Base-by-base conservation (phyloP, 2,797 vertebrate species). In the Sphenodon punctatus region DNA sequence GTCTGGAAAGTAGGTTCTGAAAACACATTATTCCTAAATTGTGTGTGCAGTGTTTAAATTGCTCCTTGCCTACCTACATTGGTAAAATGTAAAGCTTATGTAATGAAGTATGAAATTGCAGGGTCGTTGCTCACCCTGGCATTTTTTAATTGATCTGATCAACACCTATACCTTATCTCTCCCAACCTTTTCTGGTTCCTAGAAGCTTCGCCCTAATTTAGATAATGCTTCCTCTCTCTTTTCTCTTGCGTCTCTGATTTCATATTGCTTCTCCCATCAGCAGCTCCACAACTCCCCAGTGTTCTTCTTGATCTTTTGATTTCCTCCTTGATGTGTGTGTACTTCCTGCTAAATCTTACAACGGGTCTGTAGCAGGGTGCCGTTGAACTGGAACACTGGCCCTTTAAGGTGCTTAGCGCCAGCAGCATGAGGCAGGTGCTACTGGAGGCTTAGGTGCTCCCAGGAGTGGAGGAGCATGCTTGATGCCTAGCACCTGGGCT, bases 41-140 rank as follows among this genome's bases (percentile, higher is more conserved):
- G 4, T 12, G 4, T 12, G 5, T 58, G 5, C 3, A 5, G 60
- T 66, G 1, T 27, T 77, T 61, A 38, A 85, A 48, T 49, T 38
- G 10, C 27, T 27, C 39, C 42, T 73, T 66, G 12, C 48, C 45
- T 78, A 2, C 65, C 72, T 70, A 55, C 27, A 16, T 46, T 55
- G 49, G 55, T 75, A 66, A 64, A 64, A 56, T 49, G 66, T 77
- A 77, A 15, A 72, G 27, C 63, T 84, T 78, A 67, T 56, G 64
- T 74, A 61, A 59, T 34, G 69, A 16, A 17, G 84, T 15, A 58
- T 7, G 30, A 75, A 65, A 39, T 9, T 66, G 27, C 20, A 68
- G 5, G 17, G n/a, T n/a, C n/a, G 84, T 81, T 85, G 58, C 20
- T 80, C 80, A 19, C 16, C 25, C 75, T 15, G 23, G 7, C 3